phyloP scores from a whole-genome alignment of 2,113 vertebrate species.

The Tragelaphus buxtoni region DNA sequence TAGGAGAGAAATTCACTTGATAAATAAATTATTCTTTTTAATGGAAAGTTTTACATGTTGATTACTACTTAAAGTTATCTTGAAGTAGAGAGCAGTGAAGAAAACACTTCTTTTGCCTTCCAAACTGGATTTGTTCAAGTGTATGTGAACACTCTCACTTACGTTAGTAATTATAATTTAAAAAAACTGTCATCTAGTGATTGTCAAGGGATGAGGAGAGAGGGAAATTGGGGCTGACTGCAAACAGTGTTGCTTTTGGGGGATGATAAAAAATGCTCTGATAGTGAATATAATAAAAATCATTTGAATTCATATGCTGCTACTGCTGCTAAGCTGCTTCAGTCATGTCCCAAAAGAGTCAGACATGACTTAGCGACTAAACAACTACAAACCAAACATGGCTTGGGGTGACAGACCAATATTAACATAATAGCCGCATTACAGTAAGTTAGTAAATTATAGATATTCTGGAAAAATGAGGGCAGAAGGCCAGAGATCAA shows the following conservation, averaged over 20 bases:
- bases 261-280: not conserved
- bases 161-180: not conserved
- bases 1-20: slow-evolving; percentile 46
- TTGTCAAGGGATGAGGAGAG: not conserved
- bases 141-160: not conserved
- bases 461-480: not conserved
- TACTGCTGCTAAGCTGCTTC: not conserved
- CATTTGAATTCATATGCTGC: not conserved
- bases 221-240: not conserved
- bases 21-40: slow-evolving; percentile 45
- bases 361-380: not conserved
- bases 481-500: not conserved
- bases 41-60: slow-evolving; percentile 20
- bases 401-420: not conserved
- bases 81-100: not conserved
- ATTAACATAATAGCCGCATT: not conserved
- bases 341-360: not conserved
- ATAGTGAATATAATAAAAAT: not conserved
- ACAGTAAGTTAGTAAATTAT: not conserved
- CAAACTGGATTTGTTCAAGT: not conserved
- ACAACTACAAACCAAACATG: not conserved
- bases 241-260: not conserved
- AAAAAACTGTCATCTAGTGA: not conserved
- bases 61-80: not conserved
- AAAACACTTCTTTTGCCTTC: not conserved